Evolutionary conservation across 2,113 vertebrate species (phyloP).

Genomic region (Aldabrachelys gigantea): DNA sequence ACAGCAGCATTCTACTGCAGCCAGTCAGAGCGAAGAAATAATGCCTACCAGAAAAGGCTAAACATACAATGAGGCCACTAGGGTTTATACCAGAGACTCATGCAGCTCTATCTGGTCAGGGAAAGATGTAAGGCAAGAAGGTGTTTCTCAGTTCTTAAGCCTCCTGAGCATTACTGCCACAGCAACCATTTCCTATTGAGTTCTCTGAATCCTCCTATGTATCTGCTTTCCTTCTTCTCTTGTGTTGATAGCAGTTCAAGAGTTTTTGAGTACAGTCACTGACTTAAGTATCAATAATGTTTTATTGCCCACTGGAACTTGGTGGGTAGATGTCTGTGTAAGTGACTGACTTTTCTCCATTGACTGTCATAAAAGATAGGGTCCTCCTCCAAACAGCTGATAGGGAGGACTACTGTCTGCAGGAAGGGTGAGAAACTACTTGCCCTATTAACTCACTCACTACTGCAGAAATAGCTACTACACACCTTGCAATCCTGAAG

Average conservation of each 20-base stretch:
- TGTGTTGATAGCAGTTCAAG: background rate
- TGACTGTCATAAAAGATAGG: background rate
- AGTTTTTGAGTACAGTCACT: background rate
- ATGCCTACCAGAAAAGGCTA: accelerated
- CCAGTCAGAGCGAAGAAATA: background rate
- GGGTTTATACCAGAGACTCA: background rate
- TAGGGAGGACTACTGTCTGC: background rate
- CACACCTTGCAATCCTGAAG: background rate
- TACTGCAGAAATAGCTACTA: background rate
- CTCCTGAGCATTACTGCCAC: background rate
- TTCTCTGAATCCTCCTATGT: background rate
- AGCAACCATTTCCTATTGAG: background rate
- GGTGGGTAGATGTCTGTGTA: too few species aligned
- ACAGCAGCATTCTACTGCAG: background rate
- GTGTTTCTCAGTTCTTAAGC: conserved; percentile 17
- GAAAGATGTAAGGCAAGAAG: background rate
- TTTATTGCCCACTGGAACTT: background rate
- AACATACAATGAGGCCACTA: background rate
- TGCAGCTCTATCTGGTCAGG: background rate
- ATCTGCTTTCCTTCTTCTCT: background rate
- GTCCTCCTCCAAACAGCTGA: background rate
- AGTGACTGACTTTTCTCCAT: too few species aligned
- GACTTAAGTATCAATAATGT: background rate
- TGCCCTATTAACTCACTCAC: background rate
- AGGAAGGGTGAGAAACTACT: too few species aligned